These are phyloP conservation scores for Metaphire vulgaris DNA, from an alignment of 1,140 invertebrate genomes.

Conservation along the genomic window DNA sequence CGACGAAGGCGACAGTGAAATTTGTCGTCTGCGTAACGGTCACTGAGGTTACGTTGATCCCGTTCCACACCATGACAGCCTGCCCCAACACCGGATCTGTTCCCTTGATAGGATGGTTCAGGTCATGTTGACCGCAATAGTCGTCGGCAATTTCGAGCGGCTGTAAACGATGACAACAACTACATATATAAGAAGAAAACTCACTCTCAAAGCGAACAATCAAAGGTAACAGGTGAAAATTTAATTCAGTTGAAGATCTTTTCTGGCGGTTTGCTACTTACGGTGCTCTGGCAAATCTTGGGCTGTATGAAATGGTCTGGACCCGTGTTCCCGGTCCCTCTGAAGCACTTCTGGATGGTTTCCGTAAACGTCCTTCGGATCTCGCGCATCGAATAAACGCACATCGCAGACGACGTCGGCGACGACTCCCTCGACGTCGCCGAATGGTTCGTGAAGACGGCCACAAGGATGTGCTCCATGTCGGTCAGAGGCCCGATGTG, in stretches of 20 bases:
- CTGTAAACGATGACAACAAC: neutral
- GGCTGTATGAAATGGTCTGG: constrained; percentile 40
- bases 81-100: constrained; percentile 72
- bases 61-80: constrained; percentile 71
- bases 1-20: constrained; percentile 92
- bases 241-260: too few species aligned
- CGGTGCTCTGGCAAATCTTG: constrained; percentile 10
- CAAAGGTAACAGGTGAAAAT: too few species aligned
- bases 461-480: constrained; percentile 87
- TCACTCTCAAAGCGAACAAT: neutral
- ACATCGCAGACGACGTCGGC: constrained; percentile 64
- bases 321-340: constrained; percentile 43
- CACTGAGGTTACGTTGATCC: constrained; percentile 72
- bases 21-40: constrained; percentile 92
- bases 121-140: constrained; percentile 83
- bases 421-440: neutral
- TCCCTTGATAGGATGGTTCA: constrained; percentile 90
- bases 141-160: constrained; percentile 59
- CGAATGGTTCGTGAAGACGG: constrained; percentile 73
- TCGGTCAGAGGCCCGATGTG: constrained; percentile 15
- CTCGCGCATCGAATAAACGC: constrained; percentile 87
- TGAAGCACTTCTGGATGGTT: constrained; percentile 75
- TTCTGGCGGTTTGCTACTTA: neutral
- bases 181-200: neutral
- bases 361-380: constrained; percentile 92